phyloP scores from a whole-genome alignment of 2,113 vertebrate species.

The Eublepharis macularius region DNA sequence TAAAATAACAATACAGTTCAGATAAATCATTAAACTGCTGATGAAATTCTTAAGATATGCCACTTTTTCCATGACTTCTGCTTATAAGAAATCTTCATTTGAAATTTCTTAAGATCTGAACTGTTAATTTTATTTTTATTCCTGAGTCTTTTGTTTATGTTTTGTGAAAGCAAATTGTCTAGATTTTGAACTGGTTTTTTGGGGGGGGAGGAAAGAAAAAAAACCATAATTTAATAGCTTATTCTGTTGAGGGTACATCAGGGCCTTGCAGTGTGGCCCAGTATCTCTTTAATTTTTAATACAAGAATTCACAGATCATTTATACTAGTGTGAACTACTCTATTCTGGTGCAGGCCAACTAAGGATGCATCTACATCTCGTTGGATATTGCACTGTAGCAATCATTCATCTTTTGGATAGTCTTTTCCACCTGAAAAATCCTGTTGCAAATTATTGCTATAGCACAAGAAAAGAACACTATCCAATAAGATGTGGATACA shows the following conservation, averaged over 20 bases:
- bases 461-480: too few relatives aligned
- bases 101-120: conserved; percentile 57
- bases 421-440: too few relatives aligned
- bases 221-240: neutral
- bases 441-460: too few relatives aligned
- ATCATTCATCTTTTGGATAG: too few relatives aligned
- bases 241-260: neutral
- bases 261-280: neutral
- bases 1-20: conserved; percentile 45
- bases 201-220: neutral
- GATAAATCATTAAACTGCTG: conserved; percentile 15
- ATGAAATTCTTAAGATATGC: conserved; percentile 43
- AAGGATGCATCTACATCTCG: neutral
- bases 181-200: conserved; percentile 30
- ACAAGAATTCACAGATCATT: neutral
- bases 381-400: too few relatives aligned
- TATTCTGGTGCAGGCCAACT: neutral
- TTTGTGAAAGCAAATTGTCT: neutral
- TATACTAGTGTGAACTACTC: neutral
- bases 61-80: conserved; percentile 58
- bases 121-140: conserved; percentile 60
- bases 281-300: neutral
- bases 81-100: conserved; percentile 49
- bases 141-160: conserved; percentile 47
- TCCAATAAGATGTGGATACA: too few relatives aligned